phyloP scores from a whole-genome alignment of 2,797 vertebrate species.

The Podargus strigoides region DNA sequence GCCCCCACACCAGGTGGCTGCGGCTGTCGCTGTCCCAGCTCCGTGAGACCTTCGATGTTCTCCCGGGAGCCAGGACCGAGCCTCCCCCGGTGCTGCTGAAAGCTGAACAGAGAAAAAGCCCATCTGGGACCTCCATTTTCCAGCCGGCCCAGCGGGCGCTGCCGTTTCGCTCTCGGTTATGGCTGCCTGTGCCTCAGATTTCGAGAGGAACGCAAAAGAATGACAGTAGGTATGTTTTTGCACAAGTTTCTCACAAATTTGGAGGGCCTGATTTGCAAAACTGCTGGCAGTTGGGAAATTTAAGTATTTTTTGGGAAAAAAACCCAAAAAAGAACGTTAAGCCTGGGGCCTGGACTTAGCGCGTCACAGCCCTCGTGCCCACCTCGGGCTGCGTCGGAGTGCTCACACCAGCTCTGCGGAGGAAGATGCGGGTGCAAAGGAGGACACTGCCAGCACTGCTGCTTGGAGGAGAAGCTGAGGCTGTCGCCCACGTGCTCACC shows the following conservation, averaged over 20 bases:
- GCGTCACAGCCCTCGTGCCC: not conserved
- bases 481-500: rapidly evolving
- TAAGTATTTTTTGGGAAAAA: not conserved
- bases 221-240: not conserved
- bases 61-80: rapidly evolving
- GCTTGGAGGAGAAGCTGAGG: not conserved
- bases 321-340: not conserved
- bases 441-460: too few species aligned
- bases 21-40: rapidly evolving
- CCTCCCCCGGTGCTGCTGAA: not conserved
- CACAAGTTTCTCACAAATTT: not conserved
- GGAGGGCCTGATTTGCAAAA: not conserved
- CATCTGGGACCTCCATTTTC: too few species aligned
- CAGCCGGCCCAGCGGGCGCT: too few species aligned
- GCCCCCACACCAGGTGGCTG: too few species aligned
- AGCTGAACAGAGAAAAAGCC: not conserved
- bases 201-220: not conserved
- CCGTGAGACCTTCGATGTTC: not conserved
- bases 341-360: too few species aligned
- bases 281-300: not conserved
- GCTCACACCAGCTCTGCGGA: not conserved
- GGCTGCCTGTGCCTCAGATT: too few species aligned
- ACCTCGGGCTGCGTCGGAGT: too few species aligned
- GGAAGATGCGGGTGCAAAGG: rapidly evolving
- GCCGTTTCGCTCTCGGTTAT: too few species aligned